phyloP scores from a whole-genome alignment of 2,113 vertebrate genomes.

The Eolophus roseicapilla region DNA sequence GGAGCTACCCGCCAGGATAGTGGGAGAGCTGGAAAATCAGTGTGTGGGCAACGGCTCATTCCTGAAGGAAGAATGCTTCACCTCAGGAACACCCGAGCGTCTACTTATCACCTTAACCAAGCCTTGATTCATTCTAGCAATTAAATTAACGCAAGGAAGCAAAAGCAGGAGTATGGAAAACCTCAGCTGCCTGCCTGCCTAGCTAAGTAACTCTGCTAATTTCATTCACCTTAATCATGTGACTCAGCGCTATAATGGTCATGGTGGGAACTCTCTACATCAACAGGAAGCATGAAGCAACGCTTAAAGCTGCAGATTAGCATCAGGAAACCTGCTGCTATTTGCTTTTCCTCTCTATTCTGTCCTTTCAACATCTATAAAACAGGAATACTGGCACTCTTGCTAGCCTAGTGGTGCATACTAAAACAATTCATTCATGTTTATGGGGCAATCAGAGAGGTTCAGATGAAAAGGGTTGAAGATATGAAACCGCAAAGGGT shows the following conservation, averaged over 20 bases:
- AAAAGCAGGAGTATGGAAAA: not conserved
- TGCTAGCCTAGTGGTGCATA: not conserved
- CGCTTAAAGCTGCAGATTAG: not conserved
- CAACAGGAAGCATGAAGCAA: not conserved
- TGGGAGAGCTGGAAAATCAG: not conserved
- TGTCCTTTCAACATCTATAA: not conserved
- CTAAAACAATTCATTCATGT: not conserved
- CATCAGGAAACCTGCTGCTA: not conserved
- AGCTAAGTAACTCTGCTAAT: not conserved
- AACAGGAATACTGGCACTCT: not conserved
- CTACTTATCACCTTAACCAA: not conserved
- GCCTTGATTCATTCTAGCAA: not conserved
- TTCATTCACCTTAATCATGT: not conserved
- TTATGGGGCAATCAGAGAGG: not conserved
- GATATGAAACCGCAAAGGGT: not conserved
- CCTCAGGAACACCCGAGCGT: not conserved
- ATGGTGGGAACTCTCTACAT: not conserved
- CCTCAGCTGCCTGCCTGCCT: not conserved
- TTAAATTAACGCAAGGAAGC: not conserved
- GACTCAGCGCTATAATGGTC: not conserved
- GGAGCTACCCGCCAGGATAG: not conserved
- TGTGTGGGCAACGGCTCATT: not conserved
- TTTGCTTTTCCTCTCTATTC: not conserved
- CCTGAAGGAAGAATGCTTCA: not conserved
- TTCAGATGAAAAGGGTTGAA: not conserved